Base-by-base conservation (phyloP, 2,797 vertebrate species). In the Sebastes steindachneri region DNA sequence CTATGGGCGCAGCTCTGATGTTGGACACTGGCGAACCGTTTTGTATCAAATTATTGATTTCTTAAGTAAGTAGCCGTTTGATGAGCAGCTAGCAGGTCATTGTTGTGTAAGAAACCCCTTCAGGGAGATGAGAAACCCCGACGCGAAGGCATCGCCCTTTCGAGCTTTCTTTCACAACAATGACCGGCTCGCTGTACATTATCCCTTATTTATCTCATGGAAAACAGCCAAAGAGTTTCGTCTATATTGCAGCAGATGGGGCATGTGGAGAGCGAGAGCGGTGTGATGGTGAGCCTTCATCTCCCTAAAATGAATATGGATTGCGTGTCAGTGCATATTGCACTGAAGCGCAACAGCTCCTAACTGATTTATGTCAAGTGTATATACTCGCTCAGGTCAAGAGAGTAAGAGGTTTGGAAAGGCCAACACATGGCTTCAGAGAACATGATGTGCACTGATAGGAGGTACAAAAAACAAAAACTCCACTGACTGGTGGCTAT, bases 191-290 rank as follows among this genome's bases (percentile, higher is more conserved):
- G 6, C 41, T 45, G 41, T 17, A 17, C 41, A 45, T 45, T 17
- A 45, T 45, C 41, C 14, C 41, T 45, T 45, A 45, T 17, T 45
- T 45, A 37, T 63, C 31, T 81, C 37, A 28, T 3, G n/a, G 25
- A 69, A 11, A 23, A 51, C 4, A 64, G 62, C 60, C 21, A 55
- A 35, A 77, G 11, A 45, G 69, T 48, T 21, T 29, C 9, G 17
- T 67, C 21, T 73, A 3, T 17, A 65, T 71, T 17, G n/a, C 29
- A 53, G 48, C 71, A 84, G 82, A 73, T 70, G 73, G 31, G 26
- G 28, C 69, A 80, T 74, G 57, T 77, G 72, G 62, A 76, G 35
- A 58, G 59, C 37, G 21, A 75, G 60, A 51, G 37, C 7, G 2
- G 5, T 4, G 23, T 48, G 41, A 82, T 29, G 23, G 5, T 3